Evolutionary conservation across 2,113 vertebrate species (phyloP), one percentile per base, ranked within the genome.

Genomic region (Paramormyrops kingsleyae): DNA sequence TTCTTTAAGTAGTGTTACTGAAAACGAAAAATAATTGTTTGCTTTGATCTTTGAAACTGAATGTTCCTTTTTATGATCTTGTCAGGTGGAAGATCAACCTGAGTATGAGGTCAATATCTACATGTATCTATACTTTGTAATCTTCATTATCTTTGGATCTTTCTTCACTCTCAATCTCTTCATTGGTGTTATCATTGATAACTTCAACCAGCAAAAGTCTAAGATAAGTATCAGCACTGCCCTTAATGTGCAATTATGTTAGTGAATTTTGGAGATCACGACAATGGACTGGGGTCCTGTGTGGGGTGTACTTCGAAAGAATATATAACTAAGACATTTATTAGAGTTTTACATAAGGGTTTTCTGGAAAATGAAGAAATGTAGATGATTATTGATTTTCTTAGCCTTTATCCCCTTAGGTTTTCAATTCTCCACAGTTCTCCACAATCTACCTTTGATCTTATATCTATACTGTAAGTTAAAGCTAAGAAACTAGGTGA

Each of bases 151-250:
- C 92, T 98, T 98, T 0, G 97, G 97, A 0, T 96, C 97, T 39
- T 98, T 98, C 94, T 97, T 98, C 93, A 97, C 97, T 5, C 95
- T 97, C 91, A 98, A 98, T 91, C 96, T 98, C 89, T 98, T 98
- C 92, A 97, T 98, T 0, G 97, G 97, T 0, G 97, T 98, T 92
- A 98, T 98, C 93, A 98, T 98, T 0, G 97, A 98, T 94, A 97
- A 98, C 92, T 98, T 98, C 94, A 98, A 98, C 92, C 97, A 98
- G 91, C 97, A 98, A 93, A 98, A 98, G 93, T 96, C 97, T 94
- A 98, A 98, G 97, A 98, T 97, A 95, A 97, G 97, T 98, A 92
- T 95, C 92, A 46, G 46, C 44, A 44, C 35, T 21, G 83, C 44
- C 24, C 15, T 47, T 15, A 53, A 88, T 21, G 35, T 62, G 2